Evolutionary conservation across 2,888 invertebrate species (phyloP).

Genomic region (Pristionchus arcanus): DNA sequence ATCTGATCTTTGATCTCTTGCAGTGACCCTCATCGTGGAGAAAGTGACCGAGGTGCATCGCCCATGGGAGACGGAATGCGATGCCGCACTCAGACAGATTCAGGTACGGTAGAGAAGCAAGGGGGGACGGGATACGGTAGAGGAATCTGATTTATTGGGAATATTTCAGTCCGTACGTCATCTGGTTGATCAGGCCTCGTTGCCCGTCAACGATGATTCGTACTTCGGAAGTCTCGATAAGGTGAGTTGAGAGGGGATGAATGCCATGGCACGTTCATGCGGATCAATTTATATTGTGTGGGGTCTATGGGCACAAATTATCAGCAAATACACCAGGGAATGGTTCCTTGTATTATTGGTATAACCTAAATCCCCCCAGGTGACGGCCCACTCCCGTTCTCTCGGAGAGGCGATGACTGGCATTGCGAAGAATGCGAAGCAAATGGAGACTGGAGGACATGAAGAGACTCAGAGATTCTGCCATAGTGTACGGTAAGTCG

Average conservation of each 20-base stretch:
- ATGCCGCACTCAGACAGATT: constrained; percentile 93
- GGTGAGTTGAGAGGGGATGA: not conserved
- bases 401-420: constrained; percentile 89
- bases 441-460: constrained; percentile 87
- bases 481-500: constrained; percentile 84
- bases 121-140: not conserved
- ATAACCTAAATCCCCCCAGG: constrained; percentile 77
- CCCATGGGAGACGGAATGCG: constrained; percentile 97
- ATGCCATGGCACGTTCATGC: not conserved
- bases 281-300: not conserved
- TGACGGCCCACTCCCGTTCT: constrained; percentile 90
- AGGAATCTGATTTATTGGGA: not conserved
- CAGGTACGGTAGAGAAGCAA: constrained; percentile 81
- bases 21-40: constrained; percentile 91
- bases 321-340: not conserved
- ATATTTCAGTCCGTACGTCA: constrained; percentile 85
- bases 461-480: constrained; percentile 89
- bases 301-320: not conserved
- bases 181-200: constrained; percentile 89
- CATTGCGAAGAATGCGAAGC: constrained; percentile 93
- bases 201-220: constrained; percentile 90
- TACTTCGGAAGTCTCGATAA: constrained; percentile 67
- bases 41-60: constrained; percentile 92
- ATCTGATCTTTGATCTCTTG: constrained; percentile 79
- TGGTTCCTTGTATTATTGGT: too few relatives aligned